Evolutionary conservation across 2,888 invertebrate genomes (phyloP), one percentile per base, ranked within the genome.

Genomic region (Phalangium opilio): DNA sequence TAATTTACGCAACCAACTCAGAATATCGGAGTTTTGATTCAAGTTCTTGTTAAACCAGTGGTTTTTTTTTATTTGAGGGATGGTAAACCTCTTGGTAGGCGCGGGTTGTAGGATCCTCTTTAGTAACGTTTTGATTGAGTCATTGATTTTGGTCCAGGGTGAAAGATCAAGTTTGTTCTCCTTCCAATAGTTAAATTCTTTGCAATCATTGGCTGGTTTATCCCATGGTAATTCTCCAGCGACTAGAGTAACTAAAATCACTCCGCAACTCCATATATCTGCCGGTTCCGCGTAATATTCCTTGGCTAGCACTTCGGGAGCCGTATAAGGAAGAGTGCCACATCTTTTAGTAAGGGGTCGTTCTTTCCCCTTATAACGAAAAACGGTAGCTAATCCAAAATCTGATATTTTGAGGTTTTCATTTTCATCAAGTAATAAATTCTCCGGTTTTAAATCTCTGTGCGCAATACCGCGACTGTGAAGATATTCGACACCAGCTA

Each of bases 201-300:
- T 61, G 63, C 82, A 84, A 18, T 72, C 70, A 42, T 66, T 63
- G 49, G 74, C 70, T 7, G 95, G 83, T 62, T 83, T 79, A 70
- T 89, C 84, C 96, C 96, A 96, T 40, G 96, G 93, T 59, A 96
- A 68, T 70, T 95, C 93, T 70, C 96, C 96, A 62, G 85, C 81
- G 49, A 96, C 71, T 78, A 95, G 81, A 47, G 93, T 86, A 44
- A 90, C 81, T 56, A 95, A 75, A 61, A 96, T 85, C 56, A 96
- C 81, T 52, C 87, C 96, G 69, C 89, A 87, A 47, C 90, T 87
- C 96, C 96, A 98, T 59, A 93, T 71, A 72, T 96, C 96, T 41
- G 90, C 86, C 46, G 93, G 89, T 65, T 81, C 77, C 20, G 90
- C 95, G 62, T 77, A 75, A 70, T 93, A 93, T 0, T 79, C 75